phyloP scores from a whole-genome alignment of 2,113 vertebrate genomes.

The Nycticebus coucang region DNA sequence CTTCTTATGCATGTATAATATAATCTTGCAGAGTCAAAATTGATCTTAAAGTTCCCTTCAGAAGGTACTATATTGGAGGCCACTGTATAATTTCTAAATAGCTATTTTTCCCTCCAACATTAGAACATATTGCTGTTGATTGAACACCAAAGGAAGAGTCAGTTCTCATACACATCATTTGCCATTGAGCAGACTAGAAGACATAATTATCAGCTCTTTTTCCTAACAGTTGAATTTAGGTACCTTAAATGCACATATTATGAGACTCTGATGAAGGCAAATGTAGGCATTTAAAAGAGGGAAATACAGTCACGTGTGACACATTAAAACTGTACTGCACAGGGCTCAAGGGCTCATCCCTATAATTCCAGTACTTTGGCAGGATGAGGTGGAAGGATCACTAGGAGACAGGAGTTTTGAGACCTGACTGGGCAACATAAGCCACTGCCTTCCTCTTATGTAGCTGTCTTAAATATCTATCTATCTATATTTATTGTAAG shows the following conservation, averaged over 20 bases:
- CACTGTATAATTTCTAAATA: not conserved
- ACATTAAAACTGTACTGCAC: not conserved
- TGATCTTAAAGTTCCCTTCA: not conserved
- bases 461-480: not conserved
- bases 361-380: too few relatives aligned
- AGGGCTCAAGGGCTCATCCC: too few relatives aligned
- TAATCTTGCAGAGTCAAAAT: not conserved
- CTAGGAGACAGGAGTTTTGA: too few relatives aligned
- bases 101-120: not conserved
- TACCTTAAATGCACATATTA: not conserved
- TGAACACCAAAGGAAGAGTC: not conserved
- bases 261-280: not conserved
- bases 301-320: not conserved
- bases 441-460: not conserved
- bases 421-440: too few relatives aligned
- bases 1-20: not conserved
- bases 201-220: not conserved
- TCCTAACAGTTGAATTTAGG: not conserved
- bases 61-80: not conserved
- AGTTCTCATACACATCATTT: not conserved
- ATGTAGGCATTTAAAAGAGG: not conserved
- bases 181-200: not conserved
- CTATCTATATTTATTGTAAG: not conserved
- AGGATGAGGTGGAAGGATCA: too few relatives aligned
- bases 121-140: not conserved